phyloP scores from a whole-genome alignment of 2,888 invertebrate genomes.

The Chymomyza caudatula region DNA sequence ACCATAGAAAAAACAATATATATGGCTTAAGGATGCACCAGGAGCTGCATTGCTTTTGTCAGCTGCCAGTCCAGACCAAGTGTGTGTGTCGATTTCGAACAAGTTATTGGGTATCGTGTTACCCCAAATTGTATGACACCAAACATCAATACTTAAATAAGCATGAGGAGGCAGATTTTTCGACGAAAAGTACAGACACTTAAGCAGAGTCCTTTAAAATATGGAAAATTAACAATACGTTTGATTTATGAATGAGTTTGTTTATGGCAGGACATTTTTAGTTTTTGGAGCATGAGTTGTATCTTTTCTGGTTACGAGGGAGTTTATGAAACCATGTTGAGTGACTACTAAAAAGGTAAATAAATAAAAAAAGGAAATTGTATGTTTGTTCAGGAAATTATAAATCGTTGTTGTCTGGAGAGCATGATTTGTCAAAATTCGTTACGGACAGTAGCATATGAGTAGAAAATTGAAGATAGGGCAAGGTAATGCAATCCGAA shows the following conservation, averaged over 20 bases:
- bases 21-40: not conserved
- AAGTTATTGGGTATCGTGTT: constrained; percentile 55
- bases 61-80: constrained; percentile 35
- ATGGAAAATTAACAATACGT: constrained; percentile 60
- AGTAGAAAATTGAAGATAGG: not conserved
- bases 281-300: constrained; percentile 38
- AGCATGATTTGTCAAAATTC: constrained; percentile 41
- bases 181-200: constrained; percentile 37
- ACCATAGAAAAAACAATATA: not conserved
- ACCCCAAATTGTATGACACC: constrained; percentile 18
- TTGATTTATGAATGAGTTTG: constrained; percentile 68
- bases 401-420: constrained; percentile 1
- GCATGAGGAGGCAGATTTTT: constrained; percentile 4
- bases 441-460: not conserved
- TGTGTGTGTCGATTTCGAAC: not conserved
- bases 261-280: constrained; percentile 43
- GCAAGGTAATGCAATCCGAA: not conserved
- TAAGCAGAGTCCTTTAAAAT: constrained; percentile 40
- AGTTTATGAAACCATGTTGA: constrained; percentile 31
- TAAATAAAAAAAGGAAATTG: constrained; percentile 57
- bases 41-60: constrained; percentile 15
- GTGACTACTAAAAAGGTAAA: constrained; percentile 61
- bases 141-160: not conserved
- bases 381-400: constrained; percentile 40
- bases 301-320: constrained; percentile 22